Conservation (phyloP, 2,113 vertebrate genomes). For the Hippolais icterina region DNA sequence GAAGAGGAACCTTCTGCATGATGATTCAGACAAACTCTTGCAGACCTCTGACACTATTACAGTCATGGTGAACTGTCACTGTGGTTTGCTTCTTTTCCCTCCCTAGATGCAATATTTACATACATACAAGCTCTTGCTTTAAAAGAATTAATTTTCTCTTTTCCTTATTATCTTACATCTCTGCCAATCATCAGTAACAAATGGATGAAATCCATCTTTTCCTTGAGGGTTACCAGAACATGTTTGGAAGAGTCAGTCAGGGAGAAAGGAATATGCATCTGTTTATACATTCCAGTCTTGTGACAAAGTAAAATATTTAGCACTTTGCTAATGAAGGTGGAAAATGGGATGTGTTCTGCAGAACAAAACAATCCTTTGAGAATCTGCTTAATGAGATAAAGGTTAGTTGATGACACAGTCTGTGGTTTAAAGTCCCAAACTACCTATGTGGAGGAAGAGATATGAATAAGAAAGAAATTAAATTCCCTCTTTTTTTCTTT, state of each 20-base stretch:
- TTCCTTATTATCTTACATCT: not conserved
- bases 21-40: not conserved
- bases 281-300: slow-evolving; percentile 14
- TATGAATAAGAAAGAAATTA: not conserved
- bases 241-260: not conserved
- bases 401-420: not conserved
- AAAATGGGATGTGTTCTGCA: not conserved
- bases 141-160: rapidly evolving
- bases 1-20: not conserved
- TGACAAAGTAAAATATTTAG: slow-evolving; percentile 32
- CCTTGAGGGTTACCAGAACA: not conserved
- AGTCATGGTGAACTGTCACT: not conserved
- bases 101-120: not conserved
- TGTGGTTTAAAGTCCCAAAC: not conserved
- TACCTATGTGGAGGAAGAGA: not conserved
- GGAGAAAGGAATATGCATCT: not conserved
- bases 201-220: not conserved
- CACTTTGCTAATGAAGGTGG: slow-evolving; percentile 5
- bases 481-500: not conserved
- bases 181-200: not conserved
- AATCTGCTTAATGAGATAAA: slow-evolving; percentile 21
- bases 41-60: not conserved
- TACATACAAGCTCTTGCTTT: not conserved
- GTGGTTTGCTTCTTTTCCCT: not conserved
- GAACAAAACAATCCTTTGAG: slow-evolving; percentile 23